Evolutionary conservation across 2,113 vertebrate species (phyloP).

Genomic region (Leptobrachium leishanense): DNA sequence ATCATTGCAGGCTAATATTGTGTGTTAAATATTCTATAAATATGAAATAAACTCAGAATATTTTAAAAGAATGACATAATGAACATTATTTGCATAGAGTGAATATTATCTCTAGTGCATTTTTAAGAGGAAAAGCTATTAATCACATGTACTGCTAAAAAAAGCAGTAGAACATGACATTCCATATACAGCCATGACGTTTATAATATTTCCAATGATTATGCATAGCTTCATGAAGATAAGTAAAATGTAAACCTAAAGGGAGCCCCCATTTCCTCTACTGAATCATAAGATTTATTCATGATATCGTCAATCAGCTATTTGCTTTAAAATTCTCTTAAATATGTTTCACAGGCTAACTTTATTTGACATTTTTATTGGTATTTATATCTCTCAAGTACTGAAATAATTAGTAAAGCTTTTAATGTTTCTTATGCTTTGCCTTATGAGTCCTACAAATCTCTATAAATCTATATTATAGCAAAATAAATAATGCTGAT

Average conservation of each 20-base stretch:
- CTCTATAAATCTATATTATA: constrained; percentile 67
- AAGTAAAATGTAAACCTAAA: constrained; percentile 39
- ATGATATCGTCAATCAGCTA: constrained; percentile 62
- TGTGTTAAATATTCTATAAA: no score
- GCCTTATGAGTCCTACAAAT: constrained; percentile 61
- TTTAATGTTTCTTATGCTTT: constrained; percentile 71
- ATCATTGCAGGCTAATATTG: no score
- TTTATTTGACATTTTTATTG: constrained; percentile 69
- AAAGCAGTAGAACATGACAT: no score
- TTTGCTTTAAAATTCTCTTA: constrained; percentile 68
- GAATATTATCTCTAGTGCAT: no score
- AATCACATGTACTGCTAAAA: not conserved
- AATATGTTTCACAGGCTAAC: constrained; percentile 67
- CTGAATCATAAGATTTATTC: constrained; percentile 54
- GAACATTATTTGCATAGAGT: no score
- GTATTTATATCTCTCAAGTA: constrained; percentile 66
- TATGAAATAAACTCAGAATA: no score
- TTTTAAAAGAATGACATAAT: no score
- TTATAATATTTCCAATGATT: constrained; percentile 31
- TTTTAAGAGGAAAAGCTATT: no score
- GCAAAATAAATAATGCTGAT: constrained; percentile 66
- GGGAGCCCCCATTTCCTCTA: constrained; percentile 47
- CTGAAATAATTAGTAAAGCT: constrained; percentile 72
- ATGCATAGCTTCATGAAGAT: constrained; percentile 21
- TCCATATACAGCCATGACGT: not conserved